Conservation (phyloP, 2,113 vertebrate genomes). For the Cromileptes altivelis region DNA sequence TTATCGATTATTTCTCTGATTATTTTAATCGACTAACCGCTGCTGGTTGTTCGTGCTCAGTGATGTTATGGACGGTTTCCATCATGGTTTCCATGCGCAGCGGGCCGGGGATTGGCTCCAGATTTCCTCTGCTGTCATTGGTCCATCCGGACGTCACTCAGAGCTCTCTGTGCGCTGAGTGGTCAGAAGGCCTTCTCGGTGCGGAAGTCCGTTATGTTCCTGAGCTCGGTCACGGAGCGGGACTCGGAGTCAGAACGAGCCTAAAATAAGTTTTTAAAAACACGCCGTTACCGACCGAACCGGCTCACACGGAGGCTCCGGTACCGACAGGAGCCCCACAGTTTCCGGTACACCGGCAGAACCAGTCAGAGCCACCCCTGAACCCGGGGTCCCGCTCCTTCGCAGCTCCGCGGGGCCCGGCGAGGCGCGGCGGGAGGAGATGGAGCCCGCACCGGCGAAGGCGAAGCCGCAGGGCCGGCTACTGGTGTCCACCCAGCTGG, state of each 20-base stretch:
- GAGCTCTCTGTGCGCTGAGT: conserved; percentile 47
- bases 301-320: conserved; percentile 32
- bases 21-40: too few species aligned
- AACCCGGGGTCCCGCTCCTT: conserved; percentile 49
- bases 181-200: conserved; percentile 43
- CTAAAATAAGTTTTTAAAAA: conserved; percentile 68
- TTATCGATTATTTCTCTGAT: too few species aligned
- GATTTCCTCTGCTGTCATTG: conserved; percentile 27
- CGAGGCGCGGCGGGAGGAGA: conserved; percentile 86
- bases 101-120: conserved; percentile 32
- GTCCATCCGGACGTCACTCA: conserved; percentile 47
- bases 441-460: conserved; percentile 89
- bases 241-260: conserved; percentile 25
- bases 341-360: conserved; percentile 24
- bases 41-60: too few species aligned
- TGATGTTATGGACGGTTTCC: too few species aligned
- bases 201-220: conserved; percentile 79
- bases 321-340: conserved; percentile 24
- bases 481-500: conserved; percentile 91
- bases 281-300: conserved; percentile 31
- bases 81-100: not conserved
- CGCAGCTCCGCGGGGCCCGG: conserved; percentile 75
- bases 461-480: conserved; percentile 90
- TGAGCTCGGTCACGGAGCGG: conserved; percentile 64
- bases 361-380: conserved; percentile 22